Evolutionary conservation across 2,113 vertebrate species (phyloP), one percentile per base, ranked within the genome.

Genomic region (Bombycilla garrulus): DNA sequence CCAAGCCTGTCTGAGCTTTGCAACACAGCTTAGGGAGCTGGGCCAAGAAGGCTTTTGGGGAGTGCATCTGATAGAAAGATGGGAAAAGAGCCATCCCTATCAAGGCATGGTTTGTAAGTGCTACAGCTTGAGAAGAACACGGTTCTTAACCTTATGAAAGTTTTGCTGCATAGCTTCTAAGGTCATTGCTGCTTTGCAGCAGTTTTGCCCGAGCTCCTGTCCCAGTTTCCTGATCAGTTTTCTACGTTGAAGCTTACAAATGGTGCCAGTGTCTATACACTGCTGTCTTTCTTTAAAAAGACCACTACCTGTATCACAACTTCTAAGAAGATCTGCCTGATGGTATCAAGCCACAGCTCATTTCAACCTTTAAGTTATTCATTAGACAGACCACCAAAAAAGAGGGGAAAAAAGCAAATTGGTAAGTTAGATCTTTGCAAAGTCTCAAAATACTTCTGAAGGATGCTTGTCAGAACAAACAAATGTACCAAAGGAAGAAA

Each of bases 401-500:
- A 33, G 22, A 47, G 22, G 24, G 0, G 10, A 56, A 70, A 33
- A 77, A 61, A 22, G 11, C 9, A 61, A 82, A 77, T 81, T 26
- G 47, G 15, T 81, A 93, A 47, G 17, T 15, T n/a, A n/a, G 40
- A 67, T 77, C 22, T 35, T 85, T 18, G 51, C 28, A 40, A 80
- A 94, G 60, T 77, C 54, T 38, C 16, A 25, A 73, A 67, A 83
- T 20, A 58, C 54, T 78, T 94, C 80, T 64, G 53, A 96, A 82
- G 33, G 35, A 44, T 93, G 80, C 65, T 72, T 81, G 45, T 94
- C 71, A 92, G 91, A 97, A 80, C 62, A 94, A 94, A 82, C 38
- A 47, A 33, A 65, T 15, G 14, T 44, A 88, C 38, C 28, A 90
- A 94, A 93, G 87, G 11, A 91, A 86, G 84, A 86, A 96, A 86